Base-by-base conservation (phyloP, 2,888 invertebrate genomes). In the Gibbula magus region DNA sequence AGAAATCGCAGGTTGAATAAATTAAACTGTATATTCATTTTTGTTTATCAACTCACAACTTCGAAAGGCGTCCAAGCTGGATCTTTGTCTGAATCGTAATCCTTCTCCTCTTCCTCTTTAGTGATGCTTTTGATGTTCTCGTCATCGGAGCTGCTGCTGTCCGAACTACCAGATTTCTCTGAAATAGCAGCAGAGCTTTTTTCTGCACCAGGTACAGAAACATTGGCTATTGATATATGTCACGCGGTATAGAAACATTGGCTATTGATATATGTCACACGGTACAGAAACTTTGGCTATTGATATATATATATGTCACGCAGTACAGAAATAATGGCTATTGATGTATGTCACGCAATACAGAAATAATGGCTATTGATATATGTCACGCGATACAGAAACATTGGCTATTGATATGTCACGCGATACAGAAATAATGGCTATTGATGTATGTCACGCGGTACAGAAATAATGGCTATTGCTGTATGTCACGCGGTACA, bases 61-160 rank as follows among this genome's bases (percentile, higher is more conserved):
- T 84, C 88, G 81, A 86, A 84, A n/a, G 91, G 91, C 16, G 87
- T 89, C 92, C 92, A 92, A 4, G 86, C 89, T 2, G 91, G 91
- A 81, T 92, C 92, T 35, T 86, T 87, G 81, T 92, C 92, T 0
- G 92, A 92, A 79, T 92, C 92, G 78, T 91, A 91, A 35, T 86
- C 84, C 54, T 84, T 84, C 20, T 85, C 85, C n/a, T 83, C 84
- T 25, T 84, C 84, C 16, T 82, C 81, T 18, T 75, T 75, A 2
- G 76, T 75, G 61, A 80, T 82, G 22, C 79, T 81, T 45, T 84
- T 82, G 20, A 75, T 54, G 54, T 75, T 53, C 32, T 75, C 75
- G 13, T 75, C 75, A n/a, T 75, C 75, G 3, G 75, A 53, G 10
- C 70, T 70, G 70, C 70, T 70, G 16, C 39, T 39, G 35, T 16